A percentile compares a stretch with the other conserved stretches of the same genome.
phyloP scores from a whole-genome alignment of 2,797 vertebrate genomes.

The Melanotaenia trifasciata region DNA sequence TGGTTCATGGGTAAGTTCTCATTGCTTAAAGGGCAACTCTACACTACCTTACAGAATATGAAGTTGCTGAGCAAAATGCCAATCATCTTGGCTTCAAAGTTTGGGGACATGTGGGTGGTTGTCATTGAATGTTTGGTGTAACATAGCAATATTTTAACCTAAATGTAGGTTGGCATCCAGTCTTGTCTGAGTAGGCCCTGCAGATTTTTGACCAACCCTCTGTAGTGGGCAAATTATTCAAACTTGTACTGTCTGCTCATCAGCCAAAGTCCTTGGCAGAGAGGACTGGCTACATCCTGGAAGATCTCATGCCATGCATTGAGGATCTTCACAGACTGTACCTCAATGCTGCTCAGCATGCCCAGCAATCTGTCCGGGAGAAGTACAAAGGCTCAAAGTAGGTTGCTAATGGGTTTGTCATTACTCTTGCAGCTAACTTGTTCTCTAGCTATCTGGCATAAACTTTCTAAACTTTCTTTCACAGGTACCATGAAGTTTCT shows the following conservation, averaged over 20 bases:
- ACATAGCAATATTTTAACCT: no score
- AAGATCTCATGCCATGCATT: slow-evolving; percentile 91
- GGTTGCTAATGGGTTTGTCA: slow-evolving; percentile 54
- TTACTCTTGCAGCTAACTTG: not conserved
- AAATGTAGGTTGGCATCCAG: no score
- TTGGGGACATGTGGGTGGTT: no score
- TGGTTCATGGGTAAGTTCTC: slow-evolving; percentile 81
- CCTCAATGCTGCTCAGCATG: slow-evolving; percentile 89
- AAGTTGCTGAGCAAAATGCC: no score
- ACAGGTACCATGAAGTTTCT: slow-evolving; percentile 91
- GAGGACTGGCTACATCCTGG: slow-evolving; percentile 88
- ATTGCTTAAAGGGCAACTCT: not conserved
- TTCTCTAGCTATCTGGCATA: not conserved
- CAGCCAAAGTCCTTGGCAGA: slow-evolving; percentile 87
- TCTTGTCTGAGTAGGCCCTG: no score
- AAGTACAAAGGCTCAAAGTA: slow-evolving; percentile 96
- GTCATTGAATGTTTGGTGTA: no score
- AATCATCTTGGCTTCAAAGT: not conserved
- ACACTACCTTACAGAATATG: not conserved
- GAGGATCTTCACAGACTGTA: slow-evolving; percentile 90
- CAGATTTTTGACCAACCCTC: not conserved
- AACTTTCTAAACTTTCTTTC: not conserved
- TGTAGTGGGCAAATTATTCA: not conserved
- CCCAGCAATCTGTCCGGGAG: slow-evolving; percentile 94
- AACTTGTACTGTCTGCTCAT: not conserved